Conservation (phyloP, 1,140 invertebrate genomes). For the Akabosia matsudoensis region DNA sequence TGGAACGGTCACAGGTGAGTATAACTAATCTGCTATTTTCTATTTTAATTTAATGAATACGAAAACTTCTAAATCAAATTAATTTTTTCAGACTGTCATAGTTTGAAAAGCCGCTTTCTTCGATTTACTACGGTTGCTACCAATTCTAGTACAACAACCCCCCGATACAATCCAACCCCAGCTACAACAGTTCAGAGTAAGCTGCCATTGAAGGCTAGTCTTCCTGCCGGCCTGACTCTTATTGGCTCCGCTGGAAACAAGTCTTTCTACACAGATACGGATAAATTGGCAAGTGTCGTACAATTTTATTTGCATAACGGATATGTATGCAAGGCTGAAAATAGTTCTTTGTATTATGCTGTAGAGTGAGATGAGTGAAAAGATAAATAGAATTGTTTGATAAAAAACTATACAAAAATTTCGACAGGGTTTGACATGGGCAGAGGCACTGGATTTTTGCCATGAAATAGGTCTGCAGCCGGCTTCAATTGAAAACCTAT, state of each 20-base stretch:
- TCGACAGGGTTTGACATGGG: slow-evolving; percentile 28
- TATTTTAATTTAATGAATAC: neutral
- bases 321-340: too few species aligned
- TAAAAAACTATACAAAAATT: neutral
- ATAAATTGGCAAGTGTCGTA: slow-evolving; percentile 15
- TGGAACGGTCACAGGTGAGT: too few species aligned
- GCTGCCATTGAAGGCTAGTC: neutral
- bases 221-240: neutral
- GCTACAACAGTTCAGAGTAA: neutral
- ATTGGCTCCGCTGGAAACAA: slow-evolving; percentile 30
- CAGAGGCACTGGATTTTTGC: slow-evolving; percentile 33
- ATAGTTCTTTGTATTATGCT: too few species aligned
- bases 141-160: neutral
- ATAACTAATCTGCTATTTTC: too few species aligned
- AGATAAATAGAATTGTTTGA: too few species aligned
- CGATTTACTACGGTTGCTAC: neutral
- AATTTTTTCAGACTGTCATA: neutral
- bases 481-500: slow-evolving; percentile 20
- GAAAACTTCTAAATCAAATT: neutral
- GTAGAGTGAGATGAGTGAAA: too few species aligned
- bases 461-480: slow-evolving; percentile 27
- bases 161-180: neutral
- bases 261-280: slow-evolving; percentile 28
- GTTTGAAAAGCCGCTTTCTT: neutral
- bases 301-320: neutral